Percentiles rank a stretch among this genome's conserved stretches.
These are phyloP conservation scores for Troides helena DNA, from an alignment of 2,888 invertebrate genomes.

Conservation along the genomic window DNA sequence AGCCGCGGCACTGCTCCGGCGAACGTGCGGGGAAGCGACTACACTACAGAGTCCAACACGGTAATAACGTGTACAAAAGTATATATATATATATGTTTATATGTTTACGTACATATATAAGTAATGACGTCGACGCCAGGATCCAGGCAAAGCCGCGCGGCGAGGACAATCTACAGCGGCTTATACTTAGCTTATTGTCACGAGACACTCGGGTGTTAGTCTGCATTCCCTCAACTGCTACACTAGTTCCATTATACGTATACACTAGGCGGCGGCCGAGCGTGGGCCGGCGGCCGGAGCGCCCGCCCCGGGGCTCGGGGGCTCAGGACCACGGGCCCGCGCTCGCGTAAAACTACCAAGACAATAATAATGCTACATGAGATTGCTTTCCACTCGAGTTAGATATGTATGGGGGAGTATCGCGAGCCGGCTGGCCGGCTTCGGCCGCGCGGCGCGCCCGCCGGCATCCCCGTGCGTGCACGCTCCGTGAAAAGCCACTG, in stretches of 20 bases:
- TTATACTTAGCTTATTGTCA: constrained; percentile 74
- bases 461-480: background rate
- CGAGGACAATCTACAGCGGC: constrained; percentile 54
- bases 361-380: constrained; percentile 61
- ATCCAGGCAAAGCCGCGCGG: constrained; percentile 56
- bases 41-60: no score
- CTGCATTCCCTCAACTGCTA: constrained; percentile 66
- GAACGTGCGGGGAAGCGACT: no score
- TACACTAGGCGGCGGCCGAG: constrained; percentile 25
- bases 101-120: no score
- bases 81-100: no score
- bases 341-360: constrained; percentile 36
- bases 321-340: constrained; percentile 17
- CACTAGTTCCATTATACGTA: constrained; percentile 46
- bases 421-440: constrained; percentile 47
- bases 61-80: no score
- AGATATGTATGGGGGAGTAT: constrained; percentile 67
- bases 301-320: no score
- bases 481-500: no score
- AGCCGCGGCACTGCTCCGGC: no score
- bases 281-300: background rate
- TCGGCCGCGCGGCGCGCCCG: constrained; percentile 51
- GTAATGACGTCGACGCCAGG: constrained; percentile 7
- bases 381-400: constrained; percentile 69
- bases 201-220: constrained; percentile 71